Evolutionary conservation across 2,888 invertebrate species (phyloP), one percentile per base, ranked within the genome.

Genomic region (Bombylius major): DNA sequence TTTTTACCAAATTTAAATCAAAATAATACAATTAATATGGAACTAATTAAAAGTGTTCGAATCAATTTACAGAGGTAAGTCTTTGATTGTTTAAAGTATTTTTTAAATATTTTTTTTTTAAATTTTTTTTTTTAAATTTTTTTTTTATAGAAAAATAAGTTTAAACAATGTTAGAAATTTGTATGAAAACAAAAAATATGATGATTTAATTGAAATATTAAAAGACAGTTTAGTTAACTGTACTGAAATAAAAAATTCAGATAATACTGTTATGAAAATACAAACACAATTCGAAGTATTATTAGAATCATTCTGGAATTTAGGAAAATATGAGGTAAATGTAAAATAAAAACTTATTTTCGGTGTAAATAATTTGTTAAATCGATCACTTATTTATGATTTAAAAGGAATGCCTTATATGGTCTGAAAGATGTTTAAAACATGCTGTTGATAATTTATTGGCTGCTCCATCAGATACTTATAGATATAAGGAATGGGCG

Each of bases 391-490:
- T 7, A 49, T 51, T 6, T 36, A 4, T 51, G 4, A 51, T 51
- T 45, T 14, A 53, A 13, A 46, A 67, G 63, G 81, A 83, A 50
- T 87, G 88, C 66, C 82, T 87, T 59, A 75, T 82, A 61, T 92
- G 89, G 89, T 82, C 85, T 3, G 84, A 91, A 63, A 82, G 79
- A 55, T 86, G 86, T 65, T 75, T 90, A 32, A 79, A 87, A 67
- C 90, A 90, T 74, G 79, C 86, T 3, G 76, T 89, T 53, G 79
- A 81, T 53, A 81, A 82, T 69, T 83, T 81, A 65, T 76, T 82
- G 31, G 71, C 69, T 60, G 64, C 76, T 66, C 65, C 73, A 60
- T 71, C 69, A 61, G 70, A 79, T 36, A 60, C 64, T 5, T 62
- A 62, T 51, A 56, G 63, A 5, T 69, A 72, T 54, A 69, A 67